phyloP scores from a whole-genome alignment of 2,113 vertebrate species.

The Glaucidium brasilianum region DNA sequence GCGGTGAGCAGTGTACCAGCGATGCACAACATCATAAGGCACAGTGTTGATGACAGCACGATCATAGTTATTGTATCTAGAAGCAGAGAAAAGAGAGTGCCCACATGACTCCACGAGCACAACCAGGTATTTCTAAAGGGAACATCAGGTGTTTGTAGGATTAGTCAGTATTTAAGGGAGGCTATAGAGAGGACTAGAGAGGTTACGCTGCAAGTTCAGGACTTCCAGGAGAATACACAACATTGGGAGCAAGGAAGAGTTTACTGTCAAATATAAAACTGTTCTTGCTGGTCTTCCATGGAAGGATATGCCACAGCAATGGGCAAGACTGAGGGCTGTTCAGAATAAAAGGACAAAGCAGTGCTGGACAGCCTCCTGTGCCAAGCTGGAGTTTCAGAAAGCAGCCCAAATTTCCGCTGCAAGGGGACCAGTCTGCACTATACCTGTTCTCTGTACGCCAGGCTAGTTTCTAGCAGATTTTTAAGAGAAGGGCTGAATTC shows the following conservation, averaged over 20 bases:
- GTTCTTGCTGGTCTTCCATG: background rate
- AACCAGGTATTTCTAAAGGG: background rate
- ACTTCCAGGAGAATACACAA: background rate
- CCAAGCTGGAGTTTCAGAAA: background rate
- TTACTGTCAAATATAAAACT: background rate
- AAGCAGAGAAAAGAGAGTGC: background rate
- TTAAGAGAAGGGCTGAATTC: background rate
- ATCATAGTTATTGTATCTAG: conserved; percentile 95
- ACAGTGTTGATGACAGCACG: conserved; percentile 85
- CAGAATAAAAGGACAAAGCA: background rate
- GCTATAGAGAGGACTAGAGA: background rate
- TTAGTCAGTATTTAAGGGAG: background rate
- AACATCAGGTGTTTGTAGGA: background rate
- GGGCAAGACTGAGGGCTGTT: accelerated
- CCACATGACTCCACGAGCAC: accelerated
- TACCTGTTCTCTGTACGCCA: accelerated
- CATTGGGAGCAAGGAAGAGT: background rate
- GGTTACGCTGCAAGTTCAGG: background rate
- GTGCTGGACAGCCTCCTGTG: background rate
- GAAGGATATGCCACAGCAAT: background rate
- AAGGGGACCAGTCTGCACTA: accelerated
- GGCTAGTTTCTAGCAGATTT: background rate
- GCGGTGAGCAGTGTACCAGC: conserved; percentile 88
- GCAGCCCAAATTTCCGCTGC: background rate
- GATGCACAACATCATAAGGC: conserved; percentile 80